Evolutionary conservation across 2,113 vertebrate species (phyloP), one percentile per base, ranked within the genome.

Genomic region (Lates calcarifer): DNA sequence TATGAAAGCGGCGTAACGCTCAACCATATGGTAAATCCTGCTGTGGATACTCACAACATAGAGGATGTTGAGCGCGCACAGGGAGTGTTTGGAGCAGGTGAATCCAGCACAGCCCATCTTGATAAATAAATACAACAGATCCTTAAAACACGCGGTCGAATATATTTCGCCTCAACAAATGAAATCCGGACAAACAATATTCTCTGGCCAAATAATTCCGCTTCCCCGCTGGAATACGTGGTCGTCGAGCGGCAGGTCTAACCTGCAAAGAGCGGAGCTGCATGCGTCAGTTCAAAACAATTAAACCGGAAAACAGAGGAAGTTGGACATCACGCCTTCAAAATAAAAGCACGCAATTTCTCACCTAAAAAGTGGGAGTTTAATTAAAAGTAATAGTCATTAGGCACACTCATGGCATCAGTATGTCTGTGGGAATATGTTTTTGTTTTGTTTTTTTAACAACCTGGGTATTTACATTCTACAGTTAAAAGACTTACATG

Each of bases 61-160:
- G 79, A 95, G 93, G 92, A 95, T 94, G 92, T 95, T 95, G 87
- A 95, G 91, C 53, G 90, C 94, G 41, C 94, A 94, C 56, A 95
- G 92, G 41, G 76, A 90, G 73, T 94, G 93, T 70, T 93, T 95
- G 79, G 94, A 94, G 90, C 94, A 95, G 92, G 93, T 93, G 83
- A 95, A 95, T 65, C 93, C 94, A n/a, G 87, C 84, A 84, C 93
- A 95, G 64, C 87, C 84, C 95, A 95, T 95, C 55, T 72, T 68
- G 28, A 13, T 11, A 3, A 53, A 56, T 4, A 1, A 67, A 71
- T 4, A 9, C 5, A 67, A 53, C 18, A 9, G 56, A 66, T 18
- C 26, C 62, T n/a, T 0, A 0, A 60, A 49, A 18, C 3, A 6
- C 39, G 24, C 6, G 2, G 2, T 70, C 9, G 0, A 37, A 70